These are phyloP conservation scores for Aphelinus certus DNA, from an alignment of 1,140 invertebrate species.

Conservation along the genomic window DNA sequence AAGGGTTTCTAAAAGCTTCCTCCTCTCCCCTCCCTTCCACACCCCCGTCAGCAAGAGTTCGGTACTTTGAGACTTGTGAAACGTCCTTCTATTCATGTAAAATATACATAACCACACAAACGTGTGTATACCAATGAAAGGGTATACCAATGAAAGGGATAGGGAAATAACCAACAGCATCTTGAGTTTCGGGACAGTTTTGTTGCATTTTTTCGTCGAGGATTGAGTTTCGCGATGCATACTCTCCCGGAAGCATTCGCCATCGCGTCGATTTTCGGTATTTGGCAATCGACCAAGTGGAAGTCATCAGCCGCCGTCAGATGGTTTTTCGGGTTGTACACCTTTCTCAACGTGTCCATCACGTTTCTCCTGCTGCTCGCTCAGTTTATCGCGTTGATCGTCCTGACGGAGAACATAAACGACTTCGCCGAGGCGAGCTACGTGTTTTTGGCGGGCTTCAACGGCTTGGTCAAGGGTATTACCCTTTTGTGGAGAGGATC, in stretches of 20 bases:
- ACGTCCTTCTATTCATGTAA: too few relatives aligned
- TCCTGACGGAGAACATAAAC: slow-evolving; percentile 3
- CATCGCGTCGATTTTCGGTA: not conserved
- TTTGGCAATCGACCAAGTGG: not conserved
- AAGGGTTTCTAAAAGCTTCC: too few relatives aligned
- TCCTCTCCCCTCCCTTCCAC: too few relatives aligned
- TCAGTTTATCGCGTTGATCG: not conserved
- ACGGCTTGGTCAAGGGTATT: not conserved
- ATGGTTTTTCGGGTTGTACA: too few relatives aligned
- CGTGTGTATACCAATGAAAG: too few relatives aligned
- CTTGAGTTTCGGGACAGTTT: too few relatives aligned
- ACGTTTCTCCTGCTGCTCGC: not conserved
- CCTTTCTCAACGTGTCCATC: not conserved
- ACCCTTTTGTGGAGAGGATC: not conserved
- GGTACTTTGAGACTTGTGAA: too few relatives aligned
- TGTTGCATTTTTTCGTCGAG: too few relatives aligned
- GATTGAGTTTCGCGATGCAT: not conserved
- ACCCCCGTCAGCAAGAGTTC: too few relatives aligned
- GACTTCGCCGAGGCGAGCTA: not conserved
- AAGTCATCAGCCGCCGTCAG: not conserved
- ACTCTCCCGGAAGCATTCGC: slow-evolving; percentile 8
- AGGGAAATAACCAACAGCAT: too few relatives aligned
- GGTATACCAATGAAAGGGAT: too few relatives aligned
- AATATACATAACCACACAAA: too few relatives aligned
- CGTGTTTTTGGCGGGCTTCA: not conserved